These are phyloP conservation scores for Apostichopus leukothele DNA, from an alignment of 53 echinoderm and acorn worm genomes.

Conservation along the genomic window DNA sequence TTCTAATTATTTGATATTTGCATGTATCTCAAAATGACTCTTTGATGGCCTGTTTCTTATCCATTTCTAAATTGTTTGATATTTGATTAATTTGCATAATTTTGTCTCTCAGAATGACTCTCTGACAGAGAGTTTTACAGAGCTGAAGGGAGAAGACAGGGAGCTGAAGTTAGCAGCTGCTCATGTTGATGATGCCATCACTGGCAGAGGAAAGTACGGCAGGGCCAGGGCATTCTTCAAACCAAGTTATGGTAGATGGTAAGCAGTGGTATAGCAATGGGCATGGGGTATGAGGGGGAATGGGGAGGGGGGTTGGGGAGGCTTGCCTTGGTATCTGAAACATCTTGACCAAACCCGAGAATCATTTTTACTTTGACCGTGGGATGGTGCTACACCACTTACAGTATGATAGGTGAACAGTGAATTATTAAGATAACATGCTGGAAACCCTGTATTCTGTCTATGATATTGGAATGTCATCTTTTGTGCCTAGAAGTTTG, in stretches of 20 bases:
- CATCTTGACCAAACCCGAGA: too few relatives aligned
- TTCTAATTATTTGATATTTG: too few relatives aligned
- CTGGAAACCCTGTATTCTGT: too few relatives aligned
- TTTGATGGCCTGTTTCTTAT: too few relatives aligned
- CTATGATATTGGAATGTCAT: too few relatives aligned
- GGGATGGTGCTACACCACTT: too few relatives aligned
- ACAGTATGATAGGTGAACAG: too few relatives aligned
- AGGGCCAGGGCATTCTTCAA: conserved; percentile 97
- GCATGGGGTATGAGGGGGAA: background rate
- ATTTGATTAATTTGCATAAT: background rate
- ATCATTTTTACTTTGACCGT: too few relatives aligned
- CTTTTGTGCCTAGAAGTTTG: too few relatives aligned
- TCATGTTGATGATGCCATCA: conserved; percentile 98
- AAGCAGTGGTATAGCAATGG: background rate
- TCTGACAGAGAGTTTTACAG: conserved; percentile 85
- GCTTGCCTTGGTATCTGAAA: too few relatives aligned
- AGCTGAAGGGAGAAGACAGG: conserved; percentile 81
- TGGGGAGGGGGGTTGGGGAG: background rate
- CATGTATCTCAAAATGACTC: too few relatives aligned
- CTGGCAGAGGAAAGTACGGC: conserved; percentile 94
- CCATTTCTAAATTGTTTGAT: background rate
- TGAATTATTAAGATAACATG: too few relatives aligned
- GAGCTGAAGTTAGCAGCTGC: conserved; percentile 94
- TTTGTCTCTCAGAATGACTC: conserved; percentile 60
- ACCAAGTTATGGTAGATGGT: conserved; percentile 80